Conservation (phyloP, 53 echinoderm and acorn worm species). For the Echinometra lucunter region DNA sequence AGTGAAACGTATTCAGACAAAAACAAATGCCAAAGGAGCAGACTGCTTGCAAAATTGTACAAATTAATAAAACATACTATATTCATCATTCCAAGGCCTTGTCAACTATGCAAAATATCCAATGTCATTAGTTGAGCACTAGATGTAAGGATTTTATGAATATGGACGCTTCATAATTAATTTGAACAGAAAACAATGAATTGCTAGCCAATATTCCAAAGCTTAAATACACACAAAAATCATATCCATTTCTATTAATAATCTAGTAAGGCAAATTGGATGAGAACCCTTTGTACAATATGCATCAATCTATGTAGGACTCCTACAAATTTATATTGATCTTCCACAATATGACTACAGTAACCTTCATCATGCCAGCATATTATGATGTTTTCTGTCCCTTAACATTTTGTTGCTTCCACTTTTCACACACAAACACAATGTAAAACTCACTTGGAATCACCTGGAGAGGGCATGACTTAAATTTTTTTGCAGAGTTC, state of each 20-base stretch:
- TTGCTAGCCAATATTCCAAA: neutral
- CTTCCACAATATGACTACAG: neutral
- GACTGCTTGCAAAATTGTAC: neutral
- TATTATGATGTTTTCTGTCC: neutral
- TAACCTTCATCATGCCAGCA: neutral
- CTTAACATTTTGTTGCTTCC: neutral
- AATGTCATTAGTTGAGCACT: too few species aligned
- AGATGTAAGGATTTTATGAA: too few species aligned
- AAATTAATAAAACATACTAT: neutral
- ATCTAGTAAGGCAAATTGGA: constrained; percentile 18
- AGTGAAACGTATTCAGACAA: neutral
- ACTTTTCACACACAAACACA: neutral
- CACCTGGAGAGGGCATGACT: neutral
- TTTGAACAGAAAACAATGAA: neutral
- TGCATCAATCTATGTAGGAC: neutral
- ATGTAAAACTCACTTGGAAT: neutral
- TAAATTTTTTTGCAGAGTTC: too few species aligned
- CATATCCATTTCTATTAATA: neutral
- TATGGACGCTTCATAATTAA: neutral
- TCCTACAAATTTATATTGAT: neutral
- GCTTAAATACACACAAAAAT: neutral
- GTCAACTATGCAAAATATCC: too few species aligned
- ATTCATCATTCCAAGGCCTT: neutral
- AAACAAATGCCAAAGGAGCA: neutral
- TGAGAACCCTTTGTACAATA: neutral